Evolutionary conservation across 2,797 vertebrate genomes (phyloP).

Genomic region (Menidia menidia): DNA sequence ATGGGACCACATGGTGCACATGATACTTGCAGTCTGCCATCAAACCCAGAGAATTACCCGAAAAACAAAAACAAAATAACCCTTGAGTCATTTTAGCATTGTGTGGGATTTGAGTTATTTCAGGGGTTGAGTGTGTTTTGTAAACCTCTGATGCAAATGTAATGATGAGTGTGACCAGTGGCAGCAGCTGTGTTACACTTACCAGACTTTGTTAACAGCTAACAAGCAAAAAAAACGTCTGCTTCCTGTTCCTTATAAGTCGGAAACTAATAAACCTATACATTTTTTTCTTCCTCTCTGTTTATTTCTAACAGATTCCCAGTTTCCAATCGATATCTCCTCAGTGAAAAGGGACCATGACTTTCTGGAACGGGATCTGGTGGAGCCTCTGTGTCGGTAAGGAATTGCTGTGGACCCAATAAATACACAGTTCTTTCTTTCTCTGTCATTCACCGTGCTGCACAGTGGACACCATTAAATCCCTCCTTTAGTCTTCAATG

Average conservation of each 20-base stretch:
- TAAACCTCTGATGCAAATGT: slow-evolving; percentile 25
- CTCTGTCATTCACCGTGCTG: not conserved
- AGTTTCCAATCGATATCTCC: slow-evolving; percentile 92
- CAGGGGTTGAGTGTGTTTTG: slow-evolving; percentile 6
- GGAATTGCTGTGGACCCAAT: not conserved
- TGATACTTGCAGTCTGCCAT: slow-evolving; percentile 45
- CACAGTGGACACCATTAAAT: slow-evolving; percentile 10
- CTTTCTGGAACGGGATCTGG: slow-evolving; percentile 95
- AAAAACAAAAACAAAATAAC: slow-evolving; percentile 36
- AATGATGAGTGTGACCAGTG: slow-evolving; percentile 31
- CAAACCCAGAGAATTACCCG: slow-evolving; percentile 46
- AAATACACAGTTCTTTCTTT: not conserved
- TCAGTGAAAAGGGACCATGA: slow-evolving; percentile 95
- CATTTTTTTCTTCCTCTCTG: not conserved
- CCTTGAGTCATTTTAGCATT: slow-evolving; percentile 47
- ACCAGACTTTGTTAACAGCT: slow-evolving; percentile 22
- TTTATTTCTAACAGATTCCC: slow-evolving; percentile 82
- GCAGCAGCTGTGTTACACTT: slow-evolving; percentile 31
- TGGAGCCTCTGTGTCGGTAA: slow-evolving; percentile 95
- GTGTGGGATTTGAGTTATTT: slow-evolving; percentile 53
- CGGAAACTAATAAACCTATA: slow-evolving; percentile 17
- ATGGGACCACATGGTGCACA: slow-evolving; percentile 34
- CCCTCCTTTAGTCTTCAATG: not conserved
- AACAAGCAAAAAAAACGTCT: slow-evolving; percentile 15
- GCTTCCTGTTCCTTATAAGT: slow-evolving; percentile 37